Evolutionary conservation across 2,113 vertebrate species (phyloP), one percentile per base, ranked within the genome.

Genomic region (Alectura lathami): DNA sequence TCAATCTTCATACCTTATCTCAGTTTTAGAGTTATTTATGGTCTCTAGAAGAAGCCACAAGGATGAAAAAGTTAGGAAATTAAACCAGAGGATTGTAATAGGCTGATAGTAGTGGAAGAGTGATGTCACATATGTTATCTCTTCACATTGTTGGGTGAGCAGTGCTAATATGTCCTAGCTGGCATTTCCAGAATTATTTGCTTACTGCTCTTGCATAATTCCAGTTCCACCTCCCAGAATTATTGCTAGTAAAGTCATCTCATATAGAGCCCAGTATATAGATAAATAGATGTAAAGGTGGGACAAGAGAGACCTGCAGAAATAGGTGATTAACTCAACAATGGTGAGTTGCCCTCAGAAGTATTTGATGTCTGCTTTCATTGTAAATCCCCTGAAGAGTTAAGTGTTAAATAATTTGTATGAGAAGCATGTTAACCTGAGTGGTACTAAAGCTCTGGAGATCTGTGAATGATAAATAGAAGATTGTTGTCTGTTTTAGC

Each of bases 391-490:
- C 91, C 90, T 0, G 0, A 91, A 87, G 10, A 82, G 45, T 32
- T 42, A 83, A 50, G 22, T 56, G 32, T 81, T 96, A 73, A 92
- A 82, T 82, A 91, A 94, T 59, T 64, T 83, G 72, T 66, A 34
- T 77, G 70, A 91, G 38, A 93, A 69, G 45, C 76, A 16, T 51
- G 32, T 93, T 92, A 83, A 88, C 88, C 72, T 89, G 76, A 78
- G 50, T 63, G 24, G 34, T 62, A 76, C 48, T 79, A 82, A 89
- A 91, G 69, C 62, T 84, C 68, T 66, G 69, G 68, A 93, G 85
- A 76, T 70, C 54, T 56, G 32, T 73, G 73, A 88, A 67, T 88
- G 32, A 82, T 86, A 80, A 94, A 92, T 83, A 80, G 85, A 74
- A 83, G 3, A 74, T 72, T 91, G 80, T 88, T 81, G 29, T 86